Base-by-base conservation (phyloP, 2,797 vertebrate genomes). In the Liasis olivaceus region DNA sequence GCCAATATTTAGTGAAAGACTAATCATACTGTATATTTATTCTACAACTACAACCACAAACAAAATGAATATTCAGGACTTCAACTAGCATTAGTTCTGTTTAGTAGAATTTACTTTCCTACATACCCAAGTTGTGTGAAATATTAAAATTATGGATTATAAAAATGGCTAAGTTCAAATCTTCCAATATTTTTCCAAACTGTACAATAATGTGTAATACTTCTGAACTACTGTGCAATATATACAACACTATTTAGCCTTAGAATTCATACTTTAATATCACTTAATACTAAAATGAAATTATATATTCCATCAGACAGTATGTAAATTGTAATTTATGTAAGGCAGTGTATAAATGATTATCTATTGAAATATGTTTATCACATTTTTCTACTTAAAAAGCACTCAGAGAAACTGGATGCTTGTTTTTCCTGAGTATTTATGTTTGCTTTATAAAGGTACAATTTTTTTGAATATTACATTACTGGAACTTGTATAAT, bases 371-470 rank as follows among this genome's bases (percentile, higher is more conserved):
- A 77, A 77, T 42, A 77, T 3, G 3, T 77, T 77, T 77, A 77
- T 42, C 2, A 42, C 69, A 42, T 81, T 81, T 81, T 81, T 81
- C 77, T 81, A 81, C 77, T 81, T 47, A 81, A 47, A 81, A 81
- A 81, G 22, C 77, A 81, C 77, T 81, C 77, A 81, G 17, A 36
- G 15, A 72, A 81, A 20, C 77, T 9, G 3, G 22, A 47, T 81
- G 77, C 77, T 66, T 69, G 58, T 47, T 14, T 89, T 59, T 92
- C 60, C 20, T 95, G 69, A 92, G 85, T 66, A 42, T 87, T 2
- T 89, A 90, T 90, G 91, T 94, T 94, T 92, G 94, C 92, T 96
- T 95, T 96, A 95, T 88, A 92, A 90, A 90, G 91, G 94, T 91
- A 91, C 87, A 89, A 89, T 92, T 91, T 87, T 91, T 93, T 93